phyloP scores from a whole-genome alignment of 2,888 invertebrate species.

The Cyrtodaria siliqua region DNA sequence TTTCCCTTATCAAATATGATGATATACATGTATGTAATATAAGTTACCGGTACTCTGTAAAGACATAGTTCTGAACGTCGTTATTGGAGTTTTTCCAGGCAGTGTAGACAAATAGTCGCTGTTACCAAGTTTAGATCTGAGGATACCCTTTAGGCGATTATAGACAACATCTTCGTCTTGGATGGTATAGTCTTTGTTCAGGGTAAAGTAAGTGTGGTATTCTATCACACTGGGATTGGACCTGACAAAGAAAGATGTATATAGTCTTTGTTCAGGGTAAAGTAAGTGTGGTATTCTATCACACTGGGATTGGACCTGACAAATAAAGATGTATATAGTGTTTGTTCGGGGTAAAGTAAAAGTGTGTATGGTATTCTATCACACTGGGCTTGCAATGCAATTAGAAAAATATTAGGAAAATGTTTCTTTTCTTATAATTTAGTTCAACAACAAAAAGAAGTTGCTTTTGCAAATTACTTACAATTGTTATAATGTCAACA shows the following conservation, averaged over 20 bases:
- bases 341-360: no score
- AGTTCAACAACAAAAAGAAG: no score
- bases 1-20: not conserved
- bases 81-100: conserved; percentile 68
- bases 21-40: not conserved
- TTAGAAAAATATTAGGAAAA: no score
- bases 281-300: conserved; percentile 72
- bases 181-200: conserved; percentile 53
- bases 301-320: conserved; percentile 55
- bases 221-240: conserved; percentile 58
- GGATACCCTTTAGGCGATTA: conserved; percentile 52
- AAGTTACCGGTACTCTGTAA: conserved; percentile 72
- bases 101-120: conserved; percentile 52
- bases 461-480: no score
- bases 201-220: conserved; percentile 70
- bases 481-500: no score
- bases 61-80: conserved; percentile 65
- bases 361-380: no score
- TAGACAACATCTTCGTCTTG: conserved; percentile 59
- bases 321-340: not conserved
- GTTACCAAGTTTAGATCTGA: conserved; percentile 58
- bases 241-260: conserved; percentile 30
- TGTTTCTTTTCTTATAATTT: no score
- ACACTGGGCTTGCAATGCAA: no score
- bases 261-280: conserved; percentile 57